Base-by-base conservation (phyloP, 2,797 vertebrate genomes). In the Luscinia luscinia region DNA sequence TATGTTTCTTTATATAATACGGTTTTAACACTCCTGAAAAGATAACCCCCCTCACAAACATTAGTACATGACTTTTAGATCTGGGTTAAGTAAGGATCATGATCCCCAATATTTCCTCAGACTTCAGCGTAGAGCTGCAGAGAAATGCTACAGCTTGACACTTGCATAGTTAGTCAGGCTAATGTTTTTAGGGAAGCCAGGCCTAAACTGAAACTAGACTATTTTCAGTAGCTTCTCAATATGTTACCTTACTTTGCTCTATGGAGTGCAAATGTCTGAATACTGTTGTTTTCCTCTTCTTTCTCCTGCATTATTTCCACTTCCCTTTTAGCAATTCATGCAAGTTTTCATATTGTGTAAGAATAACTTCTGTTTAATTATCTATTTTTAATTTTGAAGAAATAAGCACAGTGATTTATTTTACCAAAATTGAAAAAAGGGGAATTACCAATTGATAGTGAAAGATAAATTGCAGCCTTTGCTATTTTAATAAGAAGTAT, bases 401-500 rank as follows among this genome's bases (percentile, higher is more conserved):
- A 90, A 66, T 64, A 72, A 89, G 24, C 55, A 32, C 23, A 68
- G 64, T 79, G 82, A 95, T 84, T 17, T 89, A 22, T 93, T 96
- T 82, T 84, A 68, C 61, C 17, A 23, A 81, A 90, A 77, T 45
- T 85, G 51, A 88, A 51, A 79, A 82, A 49, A 49, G 14, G 48
- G 41, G 55, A 84, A 52, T 63, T 82, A 49, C 58, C 67, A 70
- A 49, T 64, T 91, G 69, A 94, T 86, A 74, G 28, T 90, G 73
- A 93, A 93, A 91, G 82, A 93, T 68, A 96, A 97, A 96, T 94
- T 95, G 79, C 51, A 89, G 72, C 40, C 79, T 94, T 96, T 91
- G n/a, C 59, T 85, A 13, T 93, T 93, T 84, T 70, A 91, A 46
- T 70, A 67, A 81, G 15, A 79, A 87, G 32, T 40, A 81, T 72